phyloP scores from a whole-genome alignment of 2,888 invertebrate species.

The Dryocosmus kuriphilus region DNA sequence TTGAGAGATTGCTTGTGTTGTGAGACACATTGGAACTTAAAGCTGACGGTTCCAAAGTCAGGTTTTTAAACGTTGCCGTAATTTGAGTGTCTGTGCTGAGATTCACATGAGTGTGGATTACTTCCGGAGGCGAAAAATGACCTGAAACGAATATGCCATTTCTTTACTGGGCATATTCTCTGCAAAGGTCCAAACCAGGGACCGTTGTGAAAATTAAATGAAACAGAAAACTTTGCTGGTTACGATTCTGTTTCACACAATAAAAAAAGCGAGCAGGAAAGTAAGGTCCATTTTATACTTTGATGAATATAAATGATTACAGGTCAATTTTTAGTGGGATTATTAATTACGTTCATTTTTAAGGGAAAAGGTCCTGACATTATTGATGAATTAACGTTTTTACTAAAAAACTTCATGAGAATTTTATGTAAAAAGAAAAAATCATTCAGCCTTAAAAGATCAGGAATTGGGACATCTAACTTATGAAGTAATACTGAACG shows the following conservation, averaged over 20 bases:
- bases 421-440: background rate
- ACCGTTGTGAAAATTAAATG: slow-evolving; percentile 4
- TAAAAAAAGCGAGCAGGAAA: background rate
- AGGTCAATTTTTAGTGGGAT: background rate
- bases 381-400: background rate
- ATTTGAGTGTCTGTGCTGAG: slow-evolving; percentile 54
- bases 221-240: background rate
- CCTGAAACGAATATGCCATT: slow-evolving; percentile 56
- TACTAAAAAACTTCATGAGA: background rate
- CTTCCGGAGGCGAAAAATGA: slow-evolving; percentile 53
- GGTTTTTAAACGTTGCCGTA: slow-evolving; percentile 54
- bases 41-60: slow-evolving; percentile 54
- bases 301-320: background rate
- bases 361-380: background rate
- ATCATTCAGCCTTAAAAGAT: background rate
- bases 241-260: background rate
- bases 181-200: background rate
- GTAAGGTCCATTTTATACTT: background rate
- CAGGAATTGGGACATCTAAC: too few relatives aligned
- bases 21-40: slow-evolving; percentile 50
- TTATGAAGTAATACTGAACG: too few relatives aligned
- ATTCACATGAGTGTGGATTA: slow-evolving; percentile 54
- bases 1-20: slow-evolving; percentile 52
- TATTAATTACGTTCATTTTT: background rate
- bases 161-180: slow-evolving; percentile 36